phyloP scores from a whole-genome alignment of 2,113 vertebrate species.

The Patagioenas fasciata region DNA sequence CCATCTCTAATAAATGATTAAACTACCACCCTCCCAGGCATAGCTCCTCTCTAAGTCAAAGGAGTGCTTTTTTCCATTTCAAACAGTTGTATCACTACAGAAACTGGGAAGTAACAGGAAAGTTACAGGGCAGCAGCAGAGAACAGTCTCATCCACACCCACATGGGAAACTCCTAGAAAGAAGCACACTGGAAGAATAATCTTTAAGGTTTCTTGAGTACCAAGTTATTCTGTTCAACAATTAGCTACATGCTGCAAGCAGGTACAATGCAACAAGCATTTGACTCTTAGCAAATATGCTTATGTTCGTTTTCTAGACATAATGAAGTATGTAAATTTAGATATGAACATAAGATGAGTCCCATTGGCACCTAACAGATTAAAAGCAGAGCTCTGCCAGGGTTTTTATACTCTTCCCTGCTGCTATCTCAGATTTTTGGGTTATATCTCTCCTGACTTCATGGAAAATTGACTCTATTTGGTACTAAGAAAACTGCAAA shows the following conservation, averaged over 20 bases:
- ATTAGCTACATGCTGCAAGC: background rate
- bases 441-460: background rate
- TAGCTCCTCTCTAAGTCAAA: background rate
- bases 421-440: background rate
- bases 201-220: fast-evolving
- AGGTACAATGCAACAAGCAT: background rate
- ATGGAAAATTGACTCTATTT: background rate
- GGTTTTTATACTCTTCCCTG: background rate
- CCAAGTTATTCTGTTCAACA: background rate
- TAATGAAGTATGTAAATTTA: background rate
- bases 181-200: background rate
- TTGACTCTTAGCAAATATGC: background rate
- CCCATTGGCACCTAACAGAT: background rate
- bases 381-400: background rate
- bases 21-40: background rate
- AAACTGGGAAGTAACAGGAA: background rate
- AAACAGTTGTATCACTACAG: background rate
- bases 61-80: background rate
- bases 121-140: background rate
- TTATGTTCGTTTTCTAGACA: background rate
- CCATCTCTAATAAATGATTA: background rate
- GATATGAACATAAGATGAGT: background rate
- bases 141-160: background rate
- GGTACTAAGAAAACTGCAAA: background rate
- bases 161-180: background rate